These are phyloP conservation scores for Epizoanthus illoricatus DNA, from an alignment of 92 coral and sea anemone genomes.

Conservation along the genomic window DNA sequence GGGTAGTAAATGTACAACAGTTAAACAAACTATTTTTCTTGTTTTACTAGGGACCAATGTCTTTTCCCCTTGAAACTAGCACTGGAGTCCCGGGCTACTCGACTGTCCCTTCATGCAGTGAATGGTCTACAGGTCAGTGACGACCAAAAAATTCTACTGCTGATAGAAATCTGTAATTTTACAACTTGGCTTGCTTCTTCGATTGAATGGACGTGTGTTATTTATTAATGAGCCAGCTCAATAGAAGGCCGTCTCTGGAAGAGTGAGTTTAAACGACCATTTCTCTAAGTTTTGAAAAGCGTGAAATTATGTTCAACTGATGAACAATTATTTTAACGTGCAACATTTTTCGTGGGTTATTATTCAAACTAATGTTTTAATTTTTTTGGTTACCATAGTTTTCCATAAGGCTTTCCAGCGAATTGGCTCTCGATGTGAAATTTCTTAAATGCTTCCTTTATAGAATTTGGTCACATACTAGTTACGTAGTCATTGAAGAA, in stretches of 20 bases:
- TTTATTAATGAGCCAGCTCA: slow-evolving; percentile 53
- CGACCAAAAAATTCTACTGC: neutral
- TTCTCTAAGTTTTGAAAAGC: slow-evolving; percentile 4
- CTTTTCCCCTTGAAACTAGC: slow-evolving; percentile 89
- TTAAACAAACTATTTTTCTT: slow-evolving; percentile 28
- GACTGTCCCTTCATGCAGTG: slow-evolving; percentile 84
- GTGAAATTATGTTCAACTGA: neutral
- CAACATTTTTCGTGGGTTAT: neutral
- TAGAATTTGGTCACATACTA: neutral
- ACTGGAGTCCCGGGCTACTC: slow-evolving; percentile 85
- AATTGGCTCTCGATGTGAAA: neutral
- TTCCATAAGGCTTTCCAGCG: neutral
- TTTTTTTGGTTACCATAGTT: slow-evolving; percentile 19
- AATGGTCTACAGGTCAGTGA: slow-evolving; percentile 85
- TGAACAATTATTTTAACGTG: neutral
- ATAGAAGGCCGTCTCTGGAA: slow-evolving; percentile 32
- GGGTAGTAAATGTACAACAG: slow-evolving; percentile 57
- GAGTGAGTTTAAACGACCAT: slow-evolving; percentile 35
- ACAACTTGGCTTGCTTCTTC: neutral
- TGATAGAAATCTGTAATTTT: slow-evolving; percentile 14
- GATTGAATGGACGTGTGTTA: slow-evolving; percentile 42
- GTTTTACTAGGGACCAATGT: slow-evolving; percentile 81
- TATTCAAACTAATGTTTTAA: neutral
- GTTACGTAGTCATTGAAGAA: neutral
- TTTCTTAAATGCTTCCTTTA: neutral